A percentile compares a stretch with the other conserved stretches of the same genome.
Evolutionary conservation across 2,113 vertebrate genomes (phyloP).

Genomic region (Gila orcuttii): DNA sequence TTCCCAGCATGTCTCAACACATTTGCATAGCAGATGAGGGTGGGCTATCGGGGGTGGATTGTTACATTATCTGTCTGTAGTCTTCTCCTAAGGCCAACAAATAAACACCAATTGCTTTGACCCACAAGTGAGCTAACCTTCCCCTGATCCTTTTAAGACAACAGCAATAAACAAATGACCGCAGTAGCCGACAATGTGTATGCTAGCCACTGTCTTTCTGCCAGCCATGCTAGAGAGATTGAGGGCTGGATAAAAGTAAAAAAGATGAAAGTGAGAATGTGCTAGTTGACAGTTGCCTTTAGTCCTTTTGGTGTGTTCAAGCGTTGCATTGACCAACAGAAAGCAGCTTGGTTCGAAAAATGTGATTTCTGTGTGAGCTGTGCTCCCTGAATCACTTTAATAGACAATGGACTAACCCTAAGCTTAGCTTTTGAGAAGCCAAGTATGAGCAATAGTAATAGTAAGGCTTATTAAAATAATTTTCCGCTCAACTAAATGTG

Average conservation of each 20-base stretch:
- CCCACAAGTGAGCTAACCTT: conserved; percentile 55
- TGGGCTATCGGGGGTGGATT: not conserved
- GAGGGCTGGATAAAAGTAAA: not conserved
- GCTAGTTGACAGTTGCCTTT: no score
- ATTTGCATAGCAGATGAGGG: not conserved
- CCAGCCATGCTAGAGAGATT: not conserved
- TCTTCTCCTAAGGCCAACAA: conserved; percentile 4
- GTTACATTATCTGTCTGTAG: not conserved
- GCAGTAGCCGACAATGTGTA: conserved; percentile 51
- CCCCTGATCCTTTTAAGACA: conserved; percentile 8
- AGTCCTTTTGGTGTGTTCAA: no score
- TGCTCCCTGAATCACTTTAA: not conserved
- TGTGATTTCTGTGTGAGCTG: not conserved
- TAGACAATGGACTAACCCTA: not conserved
- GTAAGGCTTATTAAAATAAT: not conserved
- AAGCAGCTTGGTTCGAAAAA: not conserved
- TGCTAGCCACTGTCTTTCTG: conserved; percentile 41
- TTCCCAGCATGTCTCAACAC: not conserved
- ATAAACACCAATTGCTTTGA: conserved; percentile 50
- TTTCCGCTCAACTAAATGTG: not conserved
- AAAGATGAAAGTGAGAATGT: no score
- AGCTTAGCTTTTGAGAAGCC: no score
- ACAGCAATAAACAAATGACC: conserved; percentile 45
- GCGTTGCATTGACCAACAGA: not conserved
- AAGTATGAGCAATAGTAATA: not conserved